Evolutionary conservation across 2,888 invertebrate genomes (phyloP).

Genomic region (Rhaphigaster nebulosa): DNA sequence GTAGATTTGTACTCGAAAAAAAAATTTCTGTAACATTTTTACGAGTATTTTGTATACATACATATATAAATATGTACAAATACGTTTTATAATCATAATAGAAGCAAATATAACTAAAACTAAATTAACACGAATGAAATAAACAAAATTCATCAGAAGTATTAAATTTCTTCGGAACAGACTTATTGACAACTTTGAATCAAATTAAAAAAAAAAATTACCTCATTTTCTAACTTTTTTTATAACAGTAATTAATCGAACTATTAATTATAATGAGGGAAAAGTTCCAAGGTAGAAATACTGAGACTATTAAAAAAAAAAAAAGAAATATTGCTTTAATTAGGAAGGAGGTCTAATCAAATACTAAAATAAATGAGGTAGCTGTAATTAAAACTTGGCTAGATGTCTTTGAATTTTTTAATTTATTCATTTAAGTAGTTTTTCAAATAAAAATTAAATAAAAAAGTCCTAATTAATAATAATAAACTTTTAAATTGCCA

Average conservation of each 20-base stretch:
- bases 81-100: too few species aligned
- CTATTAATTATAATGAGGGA: neutral
- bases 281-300: neutral
- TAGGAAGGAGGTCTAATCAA: neutral
- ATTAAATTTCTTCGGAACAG: too few species aligned
- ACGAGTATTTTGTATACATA: too few species aligned
- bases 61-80: too few species aligned
- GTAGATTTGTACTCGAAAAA: too few species aligned
- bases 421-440: neutral
- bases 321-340: neutral
- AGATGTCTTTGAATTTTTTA: neutral
- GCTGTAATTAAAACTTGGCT: neutral
- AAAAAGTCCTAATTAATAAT: neutral
- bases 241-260: neutral
- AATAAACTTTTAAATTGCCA: neutral
- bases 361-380: slow-evolving; percentile 1
- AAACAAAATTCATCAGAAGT: too few species aligned
- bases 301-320: neutral
- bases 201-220: neutral
- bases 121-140: too few species aligned
- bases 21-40: too few species aligned
- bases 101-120: too few species aligned
- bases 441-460: neutral
- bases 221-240: neutral
- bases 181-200: neutral